These are phyloP conservation scores for Ctenopoma multispine DNA, from an alignment of 2,797 vertebrate species.

Conservation along the genomic window DNA sequence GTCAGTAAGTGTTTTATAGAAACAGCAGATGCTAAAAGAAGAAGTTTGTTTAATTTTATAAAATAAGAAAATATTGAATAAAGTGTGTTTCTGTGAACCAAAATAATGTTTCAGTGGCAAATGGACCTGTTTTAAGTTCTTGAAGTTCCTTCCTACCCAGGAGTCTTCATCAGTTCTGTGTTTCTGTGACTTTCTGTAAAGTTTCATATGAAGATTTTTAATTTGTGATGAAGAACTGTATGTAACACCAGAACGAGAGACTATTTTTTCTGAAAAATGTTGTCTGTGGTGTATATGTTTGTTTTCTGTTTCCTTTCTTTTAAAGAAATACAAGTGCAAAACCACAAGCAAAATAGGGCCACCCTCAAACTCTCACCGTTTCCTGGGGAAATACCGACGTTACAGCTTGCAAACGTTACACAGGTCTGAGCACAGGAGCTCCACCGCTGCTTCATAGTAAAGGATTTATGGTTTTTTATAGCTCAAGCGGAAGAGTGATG, in stretches of 20 bases:
- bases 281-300: not conserved
- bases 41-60: too few relatives aligned
- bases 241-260: not conserved
- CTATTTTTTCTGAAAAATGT: not conserved
- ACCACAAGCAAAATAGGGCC: slow-evolving; percentile 35
- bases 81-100: not conserved
- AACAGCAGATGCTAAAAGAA: too few relatives aligned
- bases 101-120: too few relatives aligned
- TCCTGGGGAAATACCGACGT: slow-evolving; percentile 67
- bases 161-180: too few relatives aligned
- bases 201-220: not conserved
- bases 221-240: not conserved
- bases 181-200: not conserved
- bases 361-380: slow-evolving; percentile 46
- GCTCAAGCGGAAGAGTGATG: not conserved
- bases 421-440: slow-evolving; percentile 8
- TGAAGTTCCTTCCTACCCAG: too few relatives aligned
- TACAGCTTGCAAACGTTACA: slow-evolving; percentile 16
- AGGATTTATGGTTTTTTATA: not conserved
- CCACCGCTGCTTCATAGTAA: slow-evolving; percentile 8
- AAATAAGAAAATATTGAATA: not conserved
- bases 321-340: slow-evolving; percentile 38
- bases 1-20: too few relatives aligned
- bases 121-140: too few relatives aligned
- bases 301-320: slow-evolving; percentile 34